Base-by-base conservation (phyloP, 2,888 invertebrate species). In the Zootermopsis nevadensis region DNA sequence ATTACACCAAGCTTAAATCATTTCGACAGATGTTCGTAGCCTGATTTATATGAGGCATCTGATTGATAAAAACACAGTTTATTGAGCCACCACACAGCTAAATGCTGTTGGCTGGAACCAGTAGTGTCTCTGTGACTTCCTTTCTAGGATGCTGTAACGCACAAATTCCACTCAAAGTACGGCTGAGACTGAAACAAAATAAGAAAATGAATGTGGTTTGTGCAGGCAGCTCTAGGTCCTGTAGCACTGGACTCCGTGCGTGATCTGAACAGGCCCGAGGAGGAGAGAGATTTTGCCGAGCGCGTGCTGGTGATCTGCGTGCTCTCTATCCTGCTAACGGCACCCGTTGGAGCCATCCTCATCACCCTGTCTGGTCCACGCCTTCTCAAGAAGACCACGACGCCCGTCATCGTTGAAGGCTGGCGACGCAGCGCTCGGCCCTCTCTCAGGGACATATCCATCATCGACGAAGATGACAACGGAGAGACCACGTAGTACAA, bases 361-460 rank as follows among this genome's bases (percentile, higher is more conserved):
- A 96, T 97, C 85, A 94, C 95, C 0, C 88, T 96, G n/a, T 91
- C 94, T 0, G 97, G 97, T 0, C 94, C 95, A 0, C 92, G 93
- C 84, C 91, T 97, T 19, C 91, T 97, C 38, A 95, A 94, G 31
- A 96, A 95, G 89, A 95, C 95, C 0, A 93, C 94, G 82, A 93
- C 94, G 42, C 82, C 79, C 6, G 72, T 84, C 66, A 76, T 81
- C 82, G 86, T 86, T 90, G 95, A 87, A n/a, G 87, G 95, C 83
- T 96, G 96, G 96, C 92, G 94, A 30, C 92, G 95, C 86, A 94
- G 95, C 79, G 94, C 96, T 88, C 91, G 96, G 84, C 96, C 96
- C 6, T 96, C 96, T 0, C 94, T 97, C 83, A 93, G 96, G 77
- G 96, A 96, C 89, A 96, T 97, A 85, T 95, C 96, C 85, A 96